Conservation (phyloP, 2,113 vertebrate species). For the Ranitomeya imitator region DNA sequence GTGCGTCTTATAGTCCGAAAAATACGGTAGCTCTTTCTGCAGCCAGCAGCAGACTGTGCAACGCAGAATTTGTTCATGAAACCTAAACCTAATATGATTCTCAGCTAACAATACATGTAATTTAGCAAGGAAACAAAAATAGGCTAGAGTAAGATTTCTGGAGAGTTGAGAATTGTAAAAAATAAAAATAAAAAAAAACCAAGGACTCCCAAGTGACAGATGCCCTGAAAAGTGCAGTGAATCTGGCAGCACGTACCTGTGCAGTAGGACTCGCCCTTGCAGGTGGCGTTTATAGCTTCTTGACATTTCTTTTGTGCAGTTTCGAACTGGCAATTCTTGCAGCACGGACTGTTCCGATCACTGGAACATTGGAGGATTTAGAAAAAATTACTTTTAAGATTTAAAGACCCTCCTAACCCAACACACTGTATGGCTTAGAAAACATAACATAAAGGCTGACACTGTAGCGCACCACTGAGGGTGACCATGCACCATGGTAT, state of each 20-base stretch:
- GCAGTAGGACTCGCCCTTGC: slow-evolving; percentile 89
- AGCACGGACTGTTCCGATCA: slow-evolving; percentile 95
- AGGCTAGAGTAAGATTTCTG: too few relatives aligned
- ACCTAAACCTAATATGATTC: too few relatives aligned
- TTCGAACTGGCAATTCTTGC: slow-evolving; percentile 85
- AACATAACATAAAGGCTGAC: not conserved
- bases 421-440: not conserved
- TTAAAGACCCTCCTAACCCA: not conserved
- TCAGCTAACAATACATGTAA: too few relatives aligned
- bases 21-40: too few relatives aligned
- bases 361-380: slow-evolving; percentile 65
- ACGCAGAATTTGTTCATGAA: too few relatives aligned
- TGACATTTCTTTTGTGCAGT: slow-evolving; percentile 85
- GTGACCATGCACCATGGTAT: too few relatives aligned
- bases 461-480: too few relatives aligned
- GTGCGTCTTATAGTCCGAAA: too few relatives aligned
- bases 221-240: not conserved
- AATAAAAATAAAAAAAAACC: not conserved
- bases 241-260: slow-evolving; percentile 75
- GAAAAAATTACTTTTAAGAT: not conserved
- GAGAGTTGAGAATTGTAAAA: not conserved
- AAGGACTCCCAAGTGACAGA: not conserved
- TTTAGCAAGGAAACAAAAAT: too few relatives aligned
- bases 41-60: too few relatives aligned
- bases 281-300: slow-evolving; percentile 92